Percentiles rank a stretch among this genome's conserved stretches.
phyloP scores from a whole-genome alignment of 2,888 invertebrate species.

The Drosophila kambysellisi region DNA sequence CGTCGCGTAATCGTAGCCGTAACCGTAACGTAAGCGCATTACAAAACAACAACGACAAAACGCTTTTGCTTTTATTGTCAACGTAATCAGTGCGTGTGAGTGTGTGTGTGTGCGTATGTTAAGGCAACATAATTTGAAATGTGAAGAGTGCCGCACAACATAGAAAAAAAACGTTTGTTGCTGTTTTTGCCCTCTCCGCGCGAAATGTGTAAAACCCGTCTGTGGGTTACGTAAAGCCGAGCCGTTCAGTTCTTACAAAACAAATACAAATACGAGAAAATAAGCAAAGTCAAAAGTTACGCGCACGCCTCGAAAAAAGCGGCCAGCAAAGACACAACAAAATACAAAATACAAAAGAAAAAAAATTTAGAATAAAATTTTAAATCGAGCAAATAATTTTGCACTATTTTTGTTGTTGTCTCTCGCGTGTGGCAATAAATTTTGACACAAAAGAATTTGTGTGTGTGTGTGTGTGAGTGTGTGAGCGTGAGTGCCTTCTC shows the following conservation, averaged over 20 bases:
- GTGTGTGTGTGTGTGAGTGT: constrained; percentile 26
- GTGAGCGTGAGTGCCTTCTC: constrained; percentile 39
- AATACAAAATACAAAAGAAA: constrained; percentile 32
- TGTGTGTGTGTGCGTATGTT: constrained; percentile 7
- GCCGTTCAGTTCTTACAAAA: constrained; percentile 77
- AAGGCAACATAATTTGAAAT: constrained; percentile 28
- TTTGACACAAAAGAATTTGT: constrained; percentile 64
- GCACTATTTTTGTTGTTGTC: constrained; percentile 61
- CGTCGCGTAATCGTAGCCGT: constrained; percentile 69
- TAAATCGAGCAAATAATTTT: constrained; percentile 57
- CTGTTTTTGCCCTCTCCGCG: constrained; percentile 28
- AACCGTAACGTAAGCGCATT: constrained; percentile 72
- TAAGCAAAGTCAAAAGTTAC: constrained; percentile 58
- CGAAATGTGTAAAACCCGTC: constrained; percentile 58
- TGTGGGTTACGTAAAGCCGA: constrained; percentile 76
- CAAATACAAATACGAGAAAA: constrained; percentile 35
- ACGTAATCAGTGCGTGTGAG: constrained; percentile 50
- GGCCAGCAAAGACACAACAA: constrained; percentile 45
- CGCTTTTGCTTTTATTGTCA: constrained; percentile 43
- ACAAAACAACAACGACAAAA: constrained; percentile 62
- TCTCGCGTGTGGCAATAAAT: constrained; percentile 77
- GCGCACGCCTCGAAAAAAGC: constrained; percentile 59
- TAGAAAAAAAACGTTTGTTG: constrained; percentile 29
- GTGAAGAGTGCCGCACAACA: constrained; percentile 30
- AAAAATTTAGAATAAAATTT: constrained; percentile 12